Evolutionary conservation across 2,113 vertebrate species (phyloP), one percentile per base, ranked within the genome.

Genomic region (Oenanthe oenanthe): DNA sequence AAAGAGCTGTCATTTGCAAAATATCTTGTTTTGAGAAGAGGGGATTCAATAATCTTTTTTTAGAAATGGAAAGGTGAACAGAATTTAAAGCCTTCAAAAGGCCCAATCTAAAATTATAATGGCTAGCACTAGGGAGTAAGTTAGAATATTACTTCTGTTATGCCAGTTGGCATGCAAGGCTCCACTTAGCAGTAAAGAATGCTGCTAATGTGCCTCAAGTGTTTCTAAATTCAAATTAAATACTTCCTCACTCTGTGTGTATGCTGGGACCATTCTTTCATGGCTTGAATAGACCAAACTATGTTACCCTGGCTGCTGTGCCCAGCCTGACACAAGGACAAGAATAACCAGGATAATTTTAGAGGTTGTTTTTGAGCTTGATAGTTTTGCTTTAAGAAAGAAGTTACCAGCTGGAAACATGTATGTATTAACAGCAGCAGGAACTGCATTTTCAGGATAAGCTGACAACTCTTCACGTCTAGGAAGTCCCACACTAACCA

Each of bases 141-240:
- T 79, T 85, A 61, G 54, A 92, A 85, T 88, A 73, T 70, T 95
- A 86, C 51, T 84, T n/a, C 47, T 91, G 21, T 47, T 70, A 68
- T 87, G 83, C 65, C 80, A 92, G 43, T 92, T 93, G 91, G 80
- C 91, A 84, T 53, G 48, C 28, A 93, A 48, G 28, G 38, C 88
- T 85, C 61, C 67, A 94, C 50, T 95, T 94, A 89, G 45, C 84
- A 86, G 54, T 56, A 89, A 86, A 82, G 56, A 92, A 75, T 65
- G 18, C 19, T 85, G 60, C 21, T 93, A 92, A 94, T 92, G 42
- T 92, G 68, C 74, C 81, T 94, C 81, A 40, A 88, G 88, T 92
- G 75, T 91, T 96, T 93, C 92, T 95, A 91, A 91, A 96, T 92
- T 92, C 68, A 89, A 42, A 94, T 93, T 89, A 95, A 96, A 90